Conservation (phyloP, 2,888 invertebrate genomes). For the Choristoneura rosaceana region DNA sequence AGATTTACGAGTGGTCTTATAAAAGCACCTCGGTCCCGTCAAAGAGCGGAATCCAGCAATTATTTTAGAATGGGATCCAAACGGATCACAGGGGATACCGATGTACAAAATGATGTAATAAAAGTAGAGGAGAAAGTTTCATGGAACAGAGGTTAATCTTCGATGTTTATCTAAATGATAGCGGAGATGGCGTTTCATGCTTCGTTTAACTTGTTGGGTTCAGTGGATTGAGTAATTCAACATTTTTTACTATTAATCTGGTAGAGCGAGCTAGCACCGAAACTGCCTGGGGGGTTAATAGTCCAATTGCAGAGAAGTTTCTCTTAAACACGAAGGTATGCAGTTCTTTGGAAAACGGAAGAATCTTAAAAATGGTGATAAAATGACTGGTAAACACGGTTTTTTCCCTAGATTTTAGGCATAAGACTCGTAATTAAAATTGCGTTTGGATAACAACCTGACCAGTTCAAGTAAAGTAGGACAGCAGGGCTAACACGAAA, state of each 20-base stretch:
- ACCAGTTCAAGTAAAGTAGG: background rate
- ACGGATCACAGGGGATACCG: conserved; percentile 54
- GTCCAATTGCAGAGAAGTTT: conserved; percentile 18
- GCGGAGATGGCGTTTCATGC: conserved; percentile 44
- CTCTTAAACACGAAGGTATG: conserved; percentile 5
- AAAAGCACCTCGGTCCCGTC: conserved; percentile 53
- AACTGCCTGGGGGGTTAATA: conserved; percentile 15
- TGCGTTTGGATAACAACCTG: background rate
- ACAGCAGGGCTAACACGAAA: too few relatives aligned
- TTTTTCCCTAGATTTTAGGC: background rate
- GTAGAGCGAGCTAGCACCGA: conserved; percentile 15
- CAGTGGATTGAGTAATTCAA: conserved; percentile 38
- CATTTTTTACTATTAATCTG: conserved; percentile 36
- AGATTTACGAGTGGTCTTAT: conserved; percentile 74
- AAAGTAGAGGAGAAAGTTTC: conserved; percentile 65
- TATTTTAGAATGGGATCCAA: conserved; percentile 62
- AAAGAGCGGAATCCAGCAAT: conserved; percentile 62
- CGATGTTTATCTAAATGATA: conserved; percentile 53
- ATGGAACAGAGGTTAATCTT: conserved; percentile 52
- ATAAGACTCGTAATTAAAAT: background rate
- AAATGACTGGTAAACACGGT: background rate
- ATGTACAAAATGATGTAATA: conserved; percentile 58
- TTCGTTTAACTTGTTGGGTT: conserved; percentile 34
- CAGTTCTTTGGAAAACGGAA: background rate
- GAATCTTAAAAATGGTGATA: background rate